Conservation (phyloP, 2,888 invertebrate genomes). For the Macaria liturata region DNA sequence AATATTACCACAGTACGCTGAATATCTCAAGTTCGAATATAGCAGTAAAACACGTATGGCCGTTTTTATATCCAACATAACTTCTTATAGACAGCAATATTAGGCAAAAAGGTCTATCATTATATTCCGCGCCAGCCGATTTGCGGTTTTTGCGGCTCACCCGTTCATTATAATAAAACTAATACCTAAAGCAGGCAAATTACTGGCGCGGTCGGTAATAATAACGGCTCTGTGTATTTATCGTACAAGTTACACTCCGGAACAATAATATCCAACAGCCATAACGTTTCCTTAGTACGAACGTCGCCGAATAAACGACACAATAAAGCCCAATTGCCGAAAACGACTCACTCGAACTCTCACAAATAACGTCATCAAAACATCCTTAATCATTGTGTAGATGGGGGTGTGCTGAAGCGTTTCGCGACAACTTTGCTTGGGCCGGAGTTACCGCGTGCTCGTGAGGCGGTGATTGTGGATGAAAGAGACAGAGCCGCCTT, state of each 20-base stretch:
- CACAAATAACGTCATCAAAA: conserved; percentile 52
- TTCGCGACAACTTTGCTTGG: conserved; percentile 23
- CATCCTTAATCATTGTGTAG: conserved; percentile 50
- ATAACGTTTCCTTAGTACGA: conserved; percentile 26
- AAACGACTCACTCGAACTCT: conserved; percentile 37
- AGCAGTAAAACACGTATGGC: conserved; percentile 19
- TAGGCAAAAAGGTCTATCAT: conserved; percentile 12
- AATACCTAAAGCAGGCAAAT: conserved; percentile 8
- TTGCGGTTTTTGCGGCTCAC: conserved; percentile 13
- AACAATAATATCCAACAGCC: conserved; percentile 22
- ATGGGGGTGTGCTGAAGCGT: conserved; percentile 30
- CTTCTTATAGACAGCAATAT: conserved; percentile 18
- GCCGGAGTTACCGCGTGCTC: conserved; percentile 18
- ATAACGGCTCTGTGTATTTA: conserved; percentile 10
- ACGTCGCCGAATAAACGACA: conserved; percentile 40
- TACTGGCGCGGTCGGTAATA: conserved; percentile 5
- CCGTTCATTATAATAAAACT: conserved; percentile 17
- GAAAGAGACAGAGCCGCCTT: conserved; percentile 8
- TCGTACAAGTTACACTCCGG: conserved; percentile 14
- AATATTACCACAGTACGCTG: conserved; percentile 33
- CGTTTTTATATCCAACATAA: conserved; percentile 20
- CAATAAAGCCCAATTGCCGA: conserved; percentile 46
- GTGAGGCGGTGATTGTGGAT: conserved; percentile 1
- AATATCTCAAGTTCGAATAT: conserved; percentile 29
- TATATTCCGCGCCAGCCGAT: conserved; percentile 14